These are phyloP conservation scores for Erythrolamprus reginae DNA, from an alignment of 2,113 vertebrate genomes.

Conservation along the genomic window DNA sequence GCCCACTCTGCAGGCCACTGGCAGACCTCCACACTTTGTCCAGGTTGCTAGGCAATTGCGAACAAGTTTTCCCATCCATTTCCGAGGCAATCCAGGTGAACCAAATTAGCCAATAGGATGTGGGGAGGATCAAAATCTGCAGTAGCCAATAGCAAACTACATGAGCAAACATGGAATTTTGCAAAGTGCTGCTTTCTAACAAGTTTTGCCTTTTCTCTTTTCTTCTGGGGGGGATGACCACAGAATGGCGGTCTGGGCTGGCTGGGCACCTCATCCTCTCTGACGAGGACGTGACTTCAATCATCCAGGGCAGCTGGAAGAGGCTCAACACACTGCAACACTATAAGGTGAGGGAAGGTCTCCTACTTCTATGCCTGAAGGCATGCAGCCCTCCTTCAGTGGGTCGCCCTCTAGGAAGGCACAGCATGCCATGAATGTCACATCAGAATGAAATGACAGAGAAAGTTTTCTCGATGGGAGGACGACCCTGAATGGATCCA, in stretches of 20 bases:
- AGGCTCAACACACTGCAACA: slow-evolving; percentile 94
- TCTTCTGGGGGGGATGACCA: neutral
- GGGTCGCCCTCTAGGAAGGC: too few species aligned
- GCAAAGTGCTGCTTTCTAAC: neutral
- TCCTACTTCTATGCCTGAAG: neutral
- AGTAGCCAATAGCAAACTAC: too few species aligned
- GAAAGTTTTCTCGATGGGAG: too few species aligned
- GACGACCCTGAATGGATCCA: too few species aligned
- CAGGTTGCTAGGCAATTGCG: neutral
- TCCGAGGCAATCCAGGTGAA: neutral
- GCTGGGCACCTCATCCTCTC: slow-evolving; percentile 95
- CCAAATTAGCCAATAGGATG: neutral
- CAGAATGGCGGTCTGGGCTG: slow-evolving; percentile 94
- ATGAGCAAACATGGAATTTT: neutral
- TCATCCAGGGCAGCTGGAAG: slow-evolving; percentile 93
- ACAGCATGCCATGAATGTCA: too few species aligned
- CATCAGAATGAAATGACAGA: too few species aligned
- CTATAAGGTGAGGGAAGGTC: slow-evolving; percentile 81
- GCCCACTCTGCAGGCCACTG: too few species aligned
- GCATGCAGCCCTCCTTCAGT: too few species aligned
- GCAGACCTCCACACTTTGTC: neutral
- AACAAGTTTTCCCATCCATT: neutral
- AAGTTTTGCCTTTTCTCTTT: slow-evolving; percentile 5
- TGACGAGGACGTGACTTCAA: slow-evolving; percentile 92
- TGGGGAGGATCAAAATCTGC: neutral